Evolutionary conservation across 2,113 vertebrate species (phyloP), one percentile per base, ranked within the genome.

Genomic region (Psilopsiagon aurifrons): DNA sequence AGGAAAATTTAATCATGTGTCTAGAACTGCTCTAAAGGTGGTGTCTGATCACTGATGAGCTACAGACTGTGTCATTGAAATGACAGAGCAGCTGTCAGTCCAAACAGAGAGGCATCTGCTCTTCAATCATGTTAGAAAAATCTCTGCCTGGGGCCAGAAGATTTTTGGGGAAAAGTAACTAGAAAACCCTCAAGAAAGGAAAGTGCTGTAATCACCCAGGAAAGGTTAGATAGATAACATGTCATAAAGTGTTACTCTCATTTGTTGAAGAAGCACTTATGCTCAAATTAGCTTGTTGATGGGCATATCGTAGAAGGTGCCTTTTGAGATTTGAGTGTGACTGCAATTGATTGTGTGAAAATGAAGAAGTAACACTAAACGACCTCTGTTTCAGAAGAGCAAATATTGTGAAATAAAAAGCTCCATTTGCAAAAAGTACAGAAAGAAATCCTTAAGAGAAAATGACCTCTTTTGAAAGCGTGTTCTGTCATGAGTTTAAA

Each of bases 241-340:
- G 37, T 59, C 46, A 29, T 63, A 29, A 67, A 67, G 80, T 90
- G 59, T 83, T 93, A 25, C 31, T 85, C 35, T 93, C 27, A 59
- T 83, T 92, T 88, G 46, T 70, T 94, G 89, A 95, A 91, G 90
- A 81, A 93, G 83, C 55, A 66, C 86, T 90, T 91, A 33, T 8
- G 41, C 43, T 91, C 25, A 75, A 84, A 88, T 95, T 92, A 94
- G 60, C 64, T 90, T 86, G 46, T 75, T 74, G 86, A 88, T 81
- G 68, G 86, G 64, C n/a, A 18, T 83, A 59, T 86, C n/a, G 11
- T 27, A 77, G 67, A 66, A 86, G 51, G 43, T 93, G 71, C 64
- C 68, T 95, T 97, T 43, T 86, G 86, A 92, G 60, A 91, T 91
- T 94, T 88, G 46, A 82, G 60, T 39, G 78, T 43, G 14, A 84